Evolutionary conservation across 2,113 vertebrate genomes (phyloP), one percentile per base, ranked within the genome.

Genomic region (Channa argus): DNA sequence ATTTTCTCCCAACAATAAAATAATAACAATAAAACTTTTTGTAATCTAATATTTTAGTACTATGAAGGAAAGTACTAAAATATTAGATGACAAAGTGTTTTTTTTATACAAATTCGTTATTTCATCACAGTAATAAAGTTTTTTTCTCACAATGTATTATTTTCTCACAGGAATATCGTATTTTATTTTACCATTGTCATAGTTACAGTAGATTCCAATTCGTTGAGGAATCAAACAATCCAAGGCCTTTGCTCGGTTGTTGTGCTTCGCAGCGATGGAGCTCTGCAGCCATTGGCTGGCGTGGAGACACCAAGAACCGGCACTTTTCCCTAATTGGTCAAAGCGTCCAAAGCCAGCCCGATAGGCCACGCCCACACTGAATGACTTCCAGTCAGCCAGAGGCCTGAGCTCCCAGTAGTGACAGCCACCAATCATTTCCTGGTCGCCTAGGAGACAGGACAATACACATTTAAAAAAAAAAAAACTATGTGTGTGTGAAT

Each of bases 251-350:
- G 94, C 93, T 90, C 96, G 96, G 87, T 98, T 98, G 89, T 96
- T 98, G 88, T 99, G 96, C 60, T 99, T 99, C 69, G 96, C 97
- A 13, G 96, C 93, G 39, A 98, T 94, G 0, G 95, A 94, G 36
- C 88, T 95, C 93, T 98, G 97, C 71, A 99, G 93, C 97, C 97
- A 99, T 85, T 96, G 98, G 92, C 97, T 99, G 84, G 97, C 88
- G 45, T 96, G 94, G 60, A 98, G 90, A 84, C 97, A 98, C 98
- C 97, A 99, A 3, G 96, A 96, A 34, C 92, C 94, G 8, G 93
- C 89, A 5, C 95, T 97, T 86, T 96, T 98, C 61, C 97, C 98
- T 80, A 99, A 89, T 7, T 98, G 97, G 76, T 98, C 97, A 66
- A 96, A 99, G 37, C 97, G 97, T n/a, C 97, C 97, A 53, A 95